Conservation (phyloP, 2,888 invertebrate genomes). For the Mermis nigrescens region DNA sequence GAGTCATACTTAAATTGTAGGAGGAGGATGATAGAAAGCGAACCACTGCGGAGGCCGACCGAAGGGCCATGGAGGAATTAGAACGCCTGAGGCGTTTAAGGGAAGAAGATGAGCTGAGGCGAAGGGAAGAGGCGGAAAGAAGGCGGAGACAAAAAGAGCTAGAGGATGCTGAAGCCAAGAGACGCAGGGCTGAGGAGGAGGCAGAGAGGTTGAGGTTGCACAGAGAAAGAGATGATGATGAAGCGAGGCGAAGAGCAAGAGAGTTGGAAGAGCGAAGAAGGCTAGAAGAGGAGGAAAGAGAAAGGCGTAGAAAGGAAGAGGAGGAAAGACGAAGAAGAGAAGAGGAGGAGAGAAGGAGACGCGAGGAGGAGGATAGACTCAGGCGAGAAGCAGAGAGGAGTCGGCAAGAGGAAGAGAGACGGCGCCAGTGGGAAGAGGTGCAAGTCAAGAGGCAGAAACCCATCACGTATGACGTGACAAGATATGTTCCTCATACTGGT, state of each 20-base stretch:
- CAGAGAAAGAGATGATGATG: slow-evolving; percentile 10
- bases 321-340: slow-evolving; percentile 6
- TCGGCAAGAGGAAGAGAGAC: slow-evolving; percentile 25
- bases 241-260: slow-evolving; percentile 3
- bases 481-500: background rate
- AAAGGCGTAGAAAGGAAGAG: slow-evolving; percentile 12
- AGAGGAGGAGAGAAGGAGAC: slow-evolving; percentile 12
- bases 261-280: background rate
- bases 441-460: background rate
- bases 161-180: slow-evolving; percentile 8
- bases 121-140: slow-evolving; percentile 24
- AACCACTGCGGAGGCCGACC: background rate
- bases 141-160: slow-evolving; percentile 14
- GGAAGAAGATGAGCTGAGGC: slow-evolving; percentile 28
- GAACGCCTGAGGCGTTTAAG: slow-evolving; percentile 27
- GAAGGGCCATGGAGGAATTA: slow-evolving; percentile 22
- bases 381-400: slow-evolving; percentile 12
- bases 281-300: background rate
- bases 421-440: background rate
- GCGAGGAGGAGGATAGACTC: slow-evolving; percentile 6
- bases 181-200: slow-evolving; percentile 15
- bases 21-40: slow-evolving; percentile 2
- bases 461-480: background rate
- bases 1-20: too few relatives aligned
- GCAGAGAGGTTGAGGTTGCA: background rate